A percentile compares a stretch with the other conserved stretches of the same genome.
Evolutionary conservation across 2,888 invertebrate genomes (phyloP).

Genomic region (Silvanus unidentatus): DNA sequence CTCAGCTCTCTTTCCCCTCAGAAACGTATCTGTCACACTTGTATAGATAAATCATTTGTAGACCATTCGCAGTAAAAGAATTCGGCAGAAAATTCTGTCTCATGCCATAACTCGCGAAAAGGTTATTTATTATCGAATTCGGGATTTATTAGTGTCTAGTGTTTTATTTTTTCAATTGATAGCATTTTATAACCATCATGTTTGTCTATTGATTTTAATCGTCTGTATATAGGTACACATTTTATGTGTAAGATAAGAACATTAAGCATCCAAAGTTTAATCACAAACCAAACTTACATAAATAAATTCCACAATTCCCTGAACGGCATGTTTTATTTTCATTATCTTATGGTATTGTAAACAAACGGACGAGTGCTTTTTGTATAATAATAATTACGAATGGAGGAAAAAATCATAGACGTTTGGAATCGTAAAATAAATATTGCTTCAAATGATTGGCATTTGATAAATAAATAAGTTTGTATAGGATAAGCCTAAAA

Average conservation of each 20-base stretch:
- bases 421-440: conserved; percentile 7
- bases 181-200: too few species aligned
- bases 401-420: too few species aligned
- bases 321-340: too few species aligned
- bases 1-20: conserved; percentile 12
- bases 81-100: conserved; percentile 28
- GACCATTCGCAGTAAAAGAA: conserved; percentile 23
- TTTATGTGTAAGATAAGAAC: too few species aligned
- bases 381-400: too few species aligned
- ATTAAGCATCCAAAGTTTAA: too few species aligned
- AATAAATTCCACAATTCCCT: too few species aligned
- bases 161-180: conserved; percentile 12
- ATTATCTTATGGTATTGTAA: too few species aligned
- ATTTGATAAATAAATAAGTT: conserved; percentile 15
- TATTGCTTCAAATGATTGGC: conserved; percentile 11
- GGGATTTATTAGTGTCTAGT: conserved; percentile 30
- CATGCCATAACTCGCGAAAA: conserved; percentile 24
- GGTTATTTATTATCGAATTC: conserved; percentile 31
- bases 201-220: too few species aligned
- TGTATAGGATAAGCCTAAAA: conserved; percentile 26
- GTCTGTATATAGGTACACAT: too few species aligned
- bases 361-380: too few species aligned
- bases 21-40: conserved; percentile 22
- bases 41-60: conserved; percentile 28
- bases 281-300: too few species aligned